These are phyloP conservation scores for Germaria angustata DNA, from an alignment of 2,888 invertebrate genomes.

Conservation along the genomic window DNA sequence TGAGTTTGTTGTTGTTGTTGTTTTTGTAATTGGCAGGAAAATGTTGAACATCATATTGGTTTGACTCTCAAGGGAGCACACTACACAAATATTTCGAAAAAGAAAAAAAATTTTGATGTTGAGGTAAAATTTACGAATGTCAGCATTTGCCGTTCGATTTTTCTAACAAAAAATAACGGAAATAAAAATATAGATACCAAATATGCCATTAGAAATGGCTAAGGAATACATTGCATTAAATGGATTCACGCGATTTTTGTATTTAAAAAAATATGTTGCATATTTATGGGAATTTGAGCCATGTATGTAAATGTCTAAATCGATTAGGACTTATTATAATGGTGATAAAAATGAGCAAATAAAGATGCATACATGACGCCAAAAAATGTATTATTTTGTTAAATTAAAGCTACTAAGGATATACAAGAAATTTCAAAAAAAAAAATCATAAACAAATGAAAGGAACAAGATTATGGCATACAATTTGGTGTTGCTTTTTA, in stretches of 20 bases:
- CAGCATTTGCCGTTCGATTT: not conserved
- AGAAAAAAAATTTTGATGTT: slow-evolving; percentile 22
- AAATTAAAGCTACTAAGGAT: no score
- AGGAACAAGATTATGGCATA: no score
- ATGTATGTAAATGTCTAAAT: slow-evolving; percentile 29
- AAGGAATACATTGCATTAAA: slow-evolving; percentile 3
- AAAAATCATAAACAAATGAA: no score
- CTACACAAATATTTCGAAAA: not conserved
- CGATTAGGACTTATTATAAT: slow-evolving; percentile 34
- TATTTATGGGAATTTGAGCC: slow-evolving; percentile 17
- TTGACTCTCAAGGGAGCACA: slow-evolving; percentile 21
- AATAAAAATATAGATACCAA: slow-evolving; percentile 28
- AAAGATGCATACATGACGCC: not conserved
- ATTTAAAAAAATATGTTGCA: slow-evolving; percentile 32
- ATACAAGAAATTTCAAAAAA: no score
- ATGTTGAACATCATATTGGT: slow-evolving; percentile 31
- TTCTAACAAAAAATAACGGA: slow-evolving; percentile 12
- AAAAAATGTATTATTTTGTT: no score
- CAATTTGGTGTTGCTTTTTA: not conserved
- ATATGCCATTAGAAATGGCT: slow-evolving; percentile 2
- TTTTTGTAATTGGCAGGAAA: not conserved
- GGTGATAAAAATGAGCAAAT: not conserved
- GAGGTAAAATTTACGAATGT: slow-evolving; percentile 20
- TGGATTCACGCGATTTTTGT: not conserved
- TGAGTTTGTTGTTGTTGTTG: not conserved